Percentiles rank a stretch among this genome's conserved stretches.
Evolutionary conservation across 2,113 vertebrate species (phyloP).

Genomic region (Lasiurus borealis): DNA sequence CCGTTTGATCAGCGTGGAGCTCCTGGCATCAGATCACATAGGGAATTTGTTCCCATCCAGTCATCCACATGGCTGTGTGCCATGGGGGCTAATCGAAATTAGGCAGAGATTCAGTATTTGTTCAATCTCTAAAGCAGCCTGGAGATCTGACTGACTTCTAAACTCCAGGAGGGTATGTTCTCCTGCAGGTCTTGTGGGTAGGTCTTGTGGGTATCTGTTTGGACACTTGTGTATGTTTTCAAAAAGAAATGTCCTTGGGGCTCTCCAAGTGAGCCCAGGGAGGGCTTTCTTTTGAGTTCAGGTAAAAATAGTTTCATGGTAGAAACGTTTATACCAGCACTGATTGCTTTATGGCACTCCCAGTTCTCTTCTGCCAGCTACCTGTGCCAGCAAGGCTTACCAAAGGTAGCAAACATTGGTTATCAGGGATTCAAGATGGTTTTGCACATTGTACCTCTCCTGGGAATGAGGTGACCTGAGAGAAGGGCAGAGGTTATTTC

Average conservation of each 20-base stretch:
- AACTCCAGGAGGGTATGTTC: constrained; percentile 6
- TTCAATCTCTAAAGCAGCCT: constrained; percentile 65
- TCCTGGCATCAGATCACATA: constrained; percentile 73
- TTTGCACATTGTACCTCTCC: neutral
- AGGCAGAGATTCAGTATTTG: constrained; percentile 71
- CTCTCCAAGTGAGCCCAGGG: neutral
- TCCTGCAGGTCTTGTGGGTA: constrained; percentile 8
- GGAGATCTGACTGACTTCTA: constrained; percentile 51
- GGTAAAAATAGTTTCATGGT: neutral
- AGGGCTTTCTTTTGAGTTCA: neutral
- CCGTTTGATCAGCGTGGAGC: constrained; percentile 60
- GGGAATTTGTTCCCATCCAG: constrained; percentile 46
- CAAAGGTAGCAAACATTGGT: neutral
- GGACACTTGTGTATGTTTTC: neutral
- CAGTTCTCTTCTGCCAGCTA: neutral
- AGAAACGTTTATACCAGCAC: neutral
- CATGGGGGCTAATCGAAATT: constrained; percentile 50
- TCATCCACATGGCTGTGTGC: neutral
- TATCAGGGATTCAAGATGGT: neutral
- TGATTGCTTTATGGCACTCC: neutral
- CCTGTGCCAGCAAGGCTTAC: neutral
- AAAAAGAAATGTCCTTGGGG: constrained; percentile 15
- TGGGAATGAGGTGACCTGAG: neutral
- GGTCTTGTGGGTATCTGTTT: constrained; percentile 12
- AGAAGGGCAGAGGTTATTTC: neutral